Evolutionary conservation across 2,888 invertebrate species (phyloP), one percentile per base, ranked within the genome.

Genomic region (Gibbula magus): DNA sequence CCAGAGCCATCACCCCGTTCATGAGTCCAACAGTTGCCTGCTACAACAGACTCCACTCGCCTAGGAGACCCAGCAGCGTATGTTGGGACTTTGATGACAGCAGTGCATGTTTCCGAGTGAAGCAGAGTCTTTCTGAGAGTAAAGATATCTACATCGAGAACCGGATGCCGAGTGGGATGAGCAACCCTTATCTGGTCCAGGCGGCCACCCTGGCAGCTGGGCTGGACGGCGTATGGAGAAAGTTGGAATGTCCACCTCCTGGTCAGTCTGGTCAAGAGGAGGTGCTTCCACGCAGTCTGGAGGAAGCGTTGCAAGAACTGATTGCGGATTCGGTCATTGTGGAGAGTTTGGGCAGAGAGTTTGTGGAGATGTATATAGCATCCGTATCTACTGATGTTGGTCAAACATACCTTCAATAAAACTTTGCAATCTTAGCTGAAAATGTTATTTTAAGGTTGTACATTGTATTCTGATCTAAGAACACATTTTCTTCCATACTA

Each of bases 11-110:
- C 53, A 79, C 81, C 32, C 74, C 79, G 1, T 25, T 81, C 16
- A 77, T 52, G 29, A 67, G 81, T 35, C 81, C 81, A 18, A 81
- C 77, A 22, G 66, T 75, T 53, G 79, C 77, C 75, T 81, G 81
- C 45, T 81, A 75, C 75, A 73, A 61, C n/a, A 66, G 77, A 10
- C 32, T 78, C n/a, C 53, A 39, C 32, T 18, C 3, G 2, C 29
- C 74, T 4, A n/a, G 32, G 7, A 25, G 1, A 16, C 32, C 75
- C 2, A 61, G 77, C 54, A 25, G 20, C 0, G 51, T 22, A 13
- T 52, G 29, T n/a, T 77, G 77, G 77, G 61, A 39, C n/a, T 22
- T 67, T 7, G 77, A 77, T 16, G 25, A 66, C 10, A 66, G 77
- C 16, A 45, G 13, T 16, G 22, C 45, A 25, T 45, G 39, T 35